Evolutionary conservation across 1,140 invertebrate genomes (phyloP), one percentile per base, ranked within the genome.

Genomic region (Parapsyche elsis): DNA sequence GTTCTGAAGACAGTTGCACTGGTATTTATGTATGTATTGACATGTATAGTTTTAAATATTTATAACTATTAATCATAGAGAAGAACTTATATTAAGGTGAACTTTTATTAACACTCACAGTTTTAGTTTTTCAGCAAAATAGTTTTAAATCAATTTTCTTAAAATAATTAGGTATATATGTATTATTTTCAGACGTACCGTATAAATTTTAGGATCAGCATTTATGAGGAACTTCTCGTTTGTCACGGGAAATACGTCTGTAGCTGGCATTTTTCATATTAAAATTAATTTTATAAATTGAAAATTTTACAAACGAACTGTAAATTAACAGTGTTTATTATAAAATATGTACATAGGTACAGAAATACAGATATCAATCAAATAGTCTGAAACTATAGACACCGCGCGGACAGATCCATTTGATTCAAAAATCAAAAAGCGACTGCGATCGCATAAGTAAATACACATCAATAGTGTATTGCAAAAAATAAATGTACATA

Each of bases 351-450:
- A 2, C 49, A 53, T 4, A 5, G 49, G 16, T 12, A 24, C 61
- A 67, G 1, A 23, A 30, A 67, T 67, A 24, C n/a, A n/a, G n/a
- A n/a, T n/a, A n/a, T n/a, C n/a, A n/a, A n/a, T n/a, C n/a, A 67
- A 16, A 23, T 23, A 67, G 1, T 53, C 12, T 53, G 16, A 53
- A 14, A 53, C 1, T 53, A 2, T 1, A 53, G 16, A 12, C 12
- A 67, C 10, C 21, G 4, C 46, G 49, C n/a, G 19, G 26, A 73
- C 14, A 49, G 75, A 30, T 45, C 57, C 57, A 59, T 64, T 38
- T 77, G 12, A 64, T 77, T 44, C 75, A 77, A 19, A 44, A 64
- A 77, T 64, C 75, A 16, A 64, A 77, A 64, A 64, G 59, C 75
- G 26, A 77, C 75, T 77, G 75, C 24, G 59, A 2, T 64, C 49